Percentiles rank a stretch among this genome's conserved stretches.
These are phyloP conservation scores for Parnassius glacialis DNA, from an alignment of 2,888 invertebrate genomes.

Conservation along the genomic window DNA sequence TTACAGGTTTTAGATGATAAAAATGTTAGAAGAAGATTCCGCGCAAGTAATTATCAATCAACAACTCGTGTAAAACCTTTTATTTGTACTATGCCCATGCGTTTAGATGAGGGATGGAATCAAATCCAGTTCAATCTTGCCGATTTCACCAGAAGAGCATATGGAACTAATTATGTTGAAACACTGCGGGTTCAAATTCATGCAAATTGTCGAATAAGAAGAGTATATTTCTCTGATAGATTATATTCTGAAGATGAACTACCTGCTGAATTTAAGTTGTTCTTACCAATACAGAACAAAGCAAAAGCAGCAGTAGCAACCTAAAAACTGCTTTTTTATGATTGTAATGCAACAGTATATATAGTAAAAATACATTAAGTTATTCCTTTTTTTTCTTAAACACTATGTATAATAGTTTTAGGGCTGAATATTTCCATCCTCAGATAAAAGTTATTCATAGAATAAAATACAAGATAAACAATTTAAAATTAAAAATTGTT, in stretches of 20 bases:
- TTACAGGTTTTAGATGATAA: slow-evolving; percentile 95
- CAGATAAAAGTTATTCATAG: no score
- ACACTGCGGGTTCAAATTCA: slow-evolving; percentile 95
- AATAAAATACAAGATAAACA: no score
- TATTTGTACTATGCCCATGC: slow-evolving; percentile 98
- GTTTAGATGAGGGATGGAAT: slow-evolving; percentile 97
- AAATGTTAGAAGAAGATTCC: slow-evolving; percentile 91
- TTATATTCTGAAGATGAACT: slow-evolving; percentile 96
- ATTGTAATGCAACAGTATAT: slow-evolving; percentile 27
- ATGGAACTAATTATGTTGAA: slow-evolving; percentile 97
- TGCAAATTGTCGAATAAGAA: slow-evolving; percentile 95
- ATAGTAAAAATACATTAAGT: slow-evolving; percentile 6
- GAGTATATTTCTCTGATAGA: slow-evolving; percentile 94
- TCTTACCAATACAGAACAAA: slow-evolving; percentile 94
- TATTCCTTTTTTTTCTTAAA: slow-evolving; percentile 9
- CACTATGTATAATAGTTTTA: no score
- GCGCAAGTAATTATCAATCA: slow-evolving; percentile 97
- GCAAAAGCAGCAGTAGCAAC: slow-evolving; percentile 78
- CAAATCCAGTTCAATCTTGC: slow-evolving; percentile 97
- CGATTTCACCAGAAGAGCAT: slow-evolving; percentile 95
- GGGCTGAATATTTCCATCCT: no score
- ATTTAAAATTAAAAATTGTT: no score
- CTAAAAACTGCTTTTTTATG: slow-evolving; percentile 42
- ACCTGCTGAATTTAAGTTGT: slow-evolving; percentile 97
- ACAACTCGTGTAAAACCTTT: slow-evolving; percentile 97